These are phyloP conservation scores for Misgurnus anguillicaudatus DNA, from an alignment of 2,113 vertebrate species.

Conservation along the genomic window DNA sequence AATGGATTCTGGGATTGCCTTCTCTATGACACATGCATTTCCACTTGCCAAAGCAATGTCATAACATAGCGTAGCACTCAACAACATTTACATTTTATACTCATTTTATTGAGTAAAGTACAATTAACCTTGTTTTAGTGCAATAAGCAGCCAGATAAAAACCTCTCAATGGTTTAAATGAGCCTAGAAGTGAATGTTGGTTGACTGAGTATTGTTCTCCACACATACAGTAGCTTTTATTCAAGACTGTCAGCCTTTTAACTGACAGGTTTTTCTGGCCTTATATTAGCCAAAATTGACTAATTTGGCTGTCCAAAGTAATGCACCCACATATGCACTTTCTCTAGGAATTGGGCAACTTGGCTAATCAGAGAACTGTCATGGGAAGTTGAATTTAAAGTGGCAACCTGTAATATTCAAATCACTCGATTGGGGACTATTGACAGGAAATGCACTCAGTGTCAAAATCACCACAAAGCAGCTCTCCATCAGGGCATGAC, in stretches of 20 bases:
- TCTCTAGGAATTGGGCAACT: constrained; percentile 11
- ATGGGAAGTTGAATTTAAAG: constrained; percentile 9
- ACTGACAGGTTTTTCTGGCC: constrained; percentile 18
- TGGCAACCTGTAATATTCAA: constrained; percentile 42
- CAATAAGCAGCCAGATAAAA: neutral
- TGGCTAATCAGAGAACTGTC: constrained; percentile 39
- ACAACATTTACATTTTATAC: too few species aligned
- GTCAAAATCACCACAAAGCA: constrained; percentile 34
- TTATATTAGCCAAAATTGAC: constrained; percentile 41
- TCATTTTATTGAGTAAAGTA: constrained; percentile 1
- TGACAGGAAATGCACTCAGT: constrained; percentile 34
- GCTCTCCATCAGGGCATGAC: constrained; percentile 5
- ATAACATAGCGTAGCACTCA: too few species aligned
- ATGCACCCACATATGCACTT: constrained; percentile 15
- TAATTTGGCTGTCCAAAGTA: constrained; percentile 48
- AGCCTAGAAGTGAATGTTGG: neutral
- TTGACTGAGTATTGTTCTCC: neutral
- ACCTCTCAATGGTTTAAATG: neutral
- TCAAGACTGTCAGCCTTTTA: constrained; percentile 13
- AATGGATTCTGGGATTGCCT: too few species aligned
- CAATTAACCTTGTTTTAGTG: neutral
- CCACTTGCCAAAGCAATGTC: too few species aligned
- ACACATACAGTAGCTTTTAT: neutral
- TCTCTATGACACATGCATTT: too few species aligned
- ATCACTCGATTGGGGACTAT: constrained; percentile 38